phyloP scores from a whole-genome alignment of 2,797 vertebrate species.

The Hippocampus kuda region DNA sequence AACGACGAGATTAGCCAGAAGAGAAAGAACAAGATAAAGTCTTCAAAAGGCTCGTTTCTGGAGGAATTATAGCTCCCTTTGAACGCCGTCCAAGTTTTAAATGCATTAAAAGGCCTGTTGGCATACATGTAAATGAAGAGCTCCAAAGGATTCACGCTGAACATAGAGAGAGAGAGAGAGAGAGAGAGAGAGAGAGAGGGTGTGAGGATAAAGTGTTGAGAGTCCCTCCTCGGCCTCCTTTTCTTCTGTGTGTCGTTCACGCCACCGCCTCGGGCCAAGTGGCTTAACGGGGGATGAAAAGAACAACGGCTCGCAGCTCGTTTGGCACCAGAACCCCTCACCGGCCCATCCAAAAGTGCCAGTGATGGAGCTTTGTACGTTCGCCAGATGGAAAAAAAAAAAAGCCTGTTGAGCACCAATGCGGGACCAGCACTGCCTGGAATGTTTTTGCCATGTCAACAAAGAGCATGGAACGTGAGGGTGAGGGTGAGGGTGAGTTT shows the following conservation, averaged over 20 bases:
- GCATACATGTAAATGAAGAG: constrained; percentile 97
- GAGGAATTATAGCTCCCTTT: constrained; percentile 97
- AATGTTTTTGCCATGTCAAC: constrained; percentile 24
- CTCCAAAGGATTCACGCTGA: constrained; percentile 77
- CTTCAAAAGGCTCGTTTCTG: constrained; percentile 95
- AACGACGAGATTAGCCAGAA: constrained; percentile 93
- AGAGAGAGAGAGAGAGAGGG: constrained; percentile 74
- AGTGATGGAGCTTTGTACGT: constrained; percentile 57
- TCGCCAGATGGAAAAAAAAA: constrained; percentile 37
- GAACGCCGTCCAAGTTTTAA: constrained; percentile 98
- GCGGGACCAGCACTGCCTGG: constrained; percentile 30
- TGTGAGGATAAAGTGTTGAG: constrained; percentile 60
- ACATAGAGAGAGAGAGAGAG: constrained; percentile 56
- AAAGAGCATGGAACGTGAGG: background rate
- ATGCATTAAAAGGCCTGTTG: constrained; percentile 94
- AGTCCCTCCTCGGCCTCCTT: constrained; percentile 37
- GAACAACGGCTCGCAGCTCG: constrained; percentile 66
- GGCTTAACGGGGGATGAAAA: constrained; percentile 74
- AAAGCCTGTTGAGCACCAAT: constrained; percentile 62
- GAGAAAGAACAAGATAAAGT: constrained; percentile 97
- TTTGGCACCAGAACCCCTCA: constrained; percentile 60
- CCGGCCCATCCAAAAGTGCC: constrained; percentile 57
- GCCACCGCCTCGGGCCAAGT: constrained; percentile 62
- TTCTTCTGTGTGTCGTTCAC: constrained; percentile 60
- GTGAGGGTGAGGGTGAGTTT: background rate